phyloP scores from a whole-genome alignment of 2,888 invertebrate genomes.

The Cotesia congregata region DNA sequence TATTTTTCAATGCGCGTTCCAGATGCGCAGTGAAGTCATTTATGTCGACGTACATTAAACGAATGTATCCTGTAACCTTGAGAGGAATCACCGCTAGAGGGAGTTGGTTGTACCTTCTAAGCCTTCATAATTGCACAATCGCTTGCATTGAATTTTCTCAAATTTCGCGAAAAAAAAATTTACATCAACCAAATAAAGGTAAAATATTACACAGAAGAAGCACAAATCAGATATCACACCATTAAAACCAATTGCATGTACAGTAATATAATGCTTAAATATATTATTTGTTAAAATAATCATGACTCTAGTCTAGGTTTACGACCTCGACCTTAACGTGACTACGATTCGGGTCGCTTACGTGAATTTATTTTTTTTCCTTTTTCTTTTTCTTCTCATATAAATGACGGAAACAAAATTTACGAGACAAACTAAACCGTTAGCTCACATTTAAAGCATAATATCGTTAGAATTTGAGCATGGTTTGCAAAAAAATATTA shows the following conservation, averaged over 20 bases:
- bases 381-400: slow-evolving; percentile 19
- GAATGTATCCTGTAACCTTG: too few relatives aligned
- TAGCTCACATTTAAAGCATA: slow-evolving; percentile 34
- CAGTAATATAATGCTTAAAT: background rate
- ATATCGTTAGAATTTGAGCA: slow-evolving; percentile 23
- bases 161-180: too few relatives aligned
- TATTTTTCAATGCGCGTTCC: background rate
- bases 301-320: slow-evolving; percentile 24
- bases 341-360: slow-evolving; percentile 30
- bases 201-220: too few relatives aligned
- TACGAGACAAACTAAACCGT: slow-evolving; percentile 34
- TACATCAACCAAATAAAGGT: too few relatives aligned
- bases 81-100: too few relatives aligned
- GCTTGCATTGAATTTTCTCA: too few relatives aligned
- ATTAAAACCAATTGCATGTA: background rate
- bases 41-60: too few relatives aligned
- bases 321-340: slow-evolving; percentile 29
- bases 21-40: background rate
- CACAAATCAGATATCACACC: background rate
- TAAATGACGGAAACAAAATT: slow-evolving; percentile 14
- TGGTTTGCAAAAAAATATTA: slow-evolving; percentile 26
- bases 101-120: too few relatives aligned
- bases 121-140: too few relatives aligned
- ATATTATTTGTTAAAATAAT: slow-evolving; percentile 4
- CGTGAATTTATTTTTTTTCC: slow-evolving; percentile 23